phyloP scores from a whole-genome alignment of 2,113 vertebrate genomes.

The Phaethornis superciliosus region DNA sequence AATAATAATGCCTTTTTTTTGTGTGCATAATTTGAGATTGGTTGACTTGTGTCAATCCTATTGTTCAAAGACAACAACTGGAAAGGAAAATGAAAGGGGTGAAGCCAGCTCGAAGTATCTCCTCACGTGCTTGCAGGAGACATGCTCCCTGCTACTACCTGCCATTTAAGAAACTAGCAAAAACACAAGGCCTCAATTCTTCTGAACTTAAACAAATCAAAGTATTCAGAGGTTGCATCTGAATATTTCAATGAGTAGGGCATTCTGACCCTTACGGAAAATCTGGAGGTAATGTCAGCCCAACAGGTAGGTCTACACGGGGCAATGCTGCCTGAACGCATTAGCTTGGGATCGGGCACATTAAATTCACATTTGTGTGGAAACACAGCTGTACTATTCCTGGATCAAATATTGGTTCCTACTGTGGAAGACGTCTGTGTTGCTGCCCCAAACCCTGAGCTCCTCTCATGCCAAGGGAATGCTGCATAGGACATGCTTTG shows the following conservation, averaged over 20 bases:
- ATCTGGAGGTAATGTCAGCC: neutral
- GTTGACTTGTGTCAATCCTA: neutral
- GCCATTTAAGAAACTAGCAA: neutral
- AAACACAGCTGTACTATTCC: neutral
- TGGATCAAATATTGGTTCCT: neutral
- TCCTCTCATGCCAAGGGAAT: neutral
- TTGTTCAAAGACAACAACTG: neutral
- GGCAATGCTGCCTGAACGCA: neutral
- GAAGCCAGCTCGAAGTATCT: neutral
- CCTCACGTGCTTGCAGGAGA: neutral
- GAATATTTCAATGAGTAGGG: neutral
- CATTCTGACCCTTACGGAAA: neutral
- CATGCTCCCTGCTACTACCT: neutral
- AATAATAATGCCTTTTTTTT: neutral
- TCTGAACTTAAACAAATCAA: neutral
- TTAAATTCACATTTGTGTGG: neutral
- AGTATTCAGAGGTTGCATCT: neutral
- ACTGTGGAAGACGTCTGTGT: constrained; percentile 2
- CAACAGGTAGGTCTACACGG: neutral
- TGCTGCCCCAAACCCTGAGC: neutral
- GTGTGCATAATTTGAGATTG: neutral
- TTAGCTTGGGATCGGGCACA: neutral
- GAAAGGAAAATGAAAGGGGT: neutral
- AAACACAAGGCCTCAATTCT: neutral
- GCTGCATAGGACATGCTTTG: neutral